Base-by-base conservation (phyloP, 2,888 invertebrate species). In the Chirona hameri region DNA sequence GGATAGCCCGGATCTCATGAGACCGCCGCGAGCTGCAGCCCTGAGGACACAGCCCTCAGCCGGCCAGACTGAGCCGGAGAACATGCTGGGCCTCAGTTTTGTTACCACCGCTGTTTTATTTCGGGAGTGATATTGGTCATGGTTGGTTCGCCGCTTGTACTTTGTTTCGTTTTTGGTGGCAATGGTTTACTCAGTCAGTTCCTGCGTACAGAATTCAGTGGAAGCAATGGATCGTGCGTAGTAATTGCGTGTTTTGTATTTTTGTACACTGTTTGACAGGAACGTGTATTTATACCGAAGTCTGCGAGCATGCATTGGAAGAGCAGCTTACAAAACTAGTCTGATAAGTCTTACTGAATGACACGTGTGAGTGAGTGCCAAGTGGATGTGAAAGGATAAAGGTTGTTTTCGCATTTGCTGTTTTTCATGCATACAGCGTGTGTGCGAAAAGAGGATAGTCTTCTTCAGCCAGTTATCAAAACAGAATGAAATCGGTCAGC, bases 281-380 rank as follows among this genome's bases (percentile, higher is more conserved):
- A 27, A 12, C 27, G 14, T 27, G 72, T 72, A 72, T 72, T 72
- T 72, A 72, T 72, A 72, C 18, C 14, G 10, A 31, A 72, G 29
- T 69, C 15, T 72, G 18, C 18, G 72, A 29, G 15, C 72, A 10
- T 27, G n/a, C 3, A 9, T 14, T 27, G 31, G 15, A 18, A 29
- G 72, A 27, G 18, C 72, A 72, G 72, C 72, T 72, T 72, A 31
- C 69, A 29, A 31, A 72, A 72, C 72, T 72, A 72, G 72, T 72
- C 72, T 21, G 27, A 27, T 12, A 27, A 69, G 27, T 24, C 14
- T 27, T 15, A 69, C 27, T 69, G 27, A 12, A 15, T 69, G 65
- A 15, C 27, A 9, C 12, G 65, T 69, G 27, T 27, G 27, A 12
- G 60, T 60, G n/a, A 60, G 24, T 10, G 27, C 27, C 24, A 14